Base-by-base conservation (phyloP, 2,113 vertebrate genomes). In the Oriolus oriolus region DNA sequence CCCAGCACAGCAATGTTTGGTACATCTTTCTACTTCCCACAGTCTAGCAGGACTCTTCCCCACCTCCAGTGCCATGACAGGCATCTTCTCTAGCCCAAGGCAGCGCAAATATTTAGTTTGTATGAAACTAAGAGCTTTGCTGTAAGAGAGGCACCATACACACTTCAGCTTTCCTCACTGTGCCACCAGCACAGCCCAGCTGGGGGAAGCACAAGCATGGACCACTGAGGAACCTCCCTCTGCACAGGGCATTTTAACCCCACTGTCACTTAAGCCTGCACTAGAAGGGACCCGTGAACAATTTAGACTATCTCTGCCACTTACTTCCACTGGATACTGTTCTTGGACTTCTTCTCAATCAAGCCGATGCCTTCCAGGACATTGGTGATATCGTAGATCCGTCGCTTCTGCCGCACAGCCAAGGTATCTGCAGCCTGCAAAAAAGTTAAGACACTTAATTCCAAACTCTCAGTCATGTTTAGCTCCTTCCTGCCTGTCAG, bases 261-360 rank as follows among this genome's bases (percentile, higher is more conserved):
- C 47, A 20, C 27, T 11, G 24, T 26, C 82, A 65, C 30, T 70
- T 13, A 39, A 33, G 49, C 30, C 65, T 47, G 69, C 41, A 17
- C 47, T 82, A 23, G 77, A 54, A 37, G 30, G 61, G 56, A 52
- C 56, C 76, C 24, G 52, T 30, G 66, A 73, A 69, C 0, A 0
- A 57, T 33, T 87, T 27, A 83, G 47, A 86, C 16, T 20, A 47
- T 35, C 44, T 77, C 47, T 26, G 23, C 27, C 57, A 98, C 99
- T 99, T 97, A 99, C 99, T 99, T 99, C 99, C 99, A 99, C 85
- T 99, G 99, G 95, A 99, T 99, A 88, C 99, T 99, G 98, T 99
- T 99, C 97, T 99, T 99, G 64, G 99, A 99, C 91, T 99, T 99
- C 97, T 99, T 99, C 97, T 99, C 99, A 0, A 99, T 99, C 85